Conservation (phyloP, 1,140 invertebrate species). For the Drosophila nebulosa region DNA sequence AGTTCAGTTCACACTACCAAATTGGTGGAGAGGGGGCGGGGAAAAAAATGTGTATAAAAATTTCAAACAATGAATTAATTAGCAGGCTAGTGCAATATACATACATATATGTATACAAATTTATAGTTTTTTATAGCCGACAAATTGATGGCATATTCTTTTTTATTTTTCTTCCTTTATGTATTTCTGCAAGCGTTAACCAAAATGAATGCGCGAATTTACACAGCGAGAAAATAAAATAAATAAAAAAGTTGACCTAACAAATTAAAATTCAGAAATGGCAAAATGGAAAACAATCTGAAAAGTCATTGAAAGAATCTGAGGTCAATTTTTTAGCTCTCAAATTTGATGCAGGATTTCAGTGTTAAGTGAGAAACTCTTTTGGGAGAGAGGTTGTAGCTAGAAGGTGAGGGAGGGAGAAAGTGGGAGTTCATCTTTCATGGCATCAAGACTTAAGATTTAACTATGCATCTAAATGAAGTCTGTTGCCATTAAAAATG, state of each 20-base stretch:
- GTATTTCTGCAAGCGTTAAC: neutral
- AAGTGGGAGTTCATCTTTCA: no score
- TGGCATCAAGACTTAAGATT: no score
- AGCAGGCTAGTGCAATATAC: constrained; percentile 45
- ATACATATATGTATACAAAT: neutral
- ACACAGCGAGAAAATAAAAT: neutral
- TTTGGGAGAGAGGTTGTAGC: no score
- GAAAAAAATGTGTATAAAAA: constrained; percentile 12
- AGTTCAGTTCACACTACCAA: constrained; percentile 24
- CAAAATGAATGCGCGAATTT: neutral
- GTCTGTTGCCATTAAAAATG: no score
- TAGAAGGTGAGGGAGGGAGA: no score
- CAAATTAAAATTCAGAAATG: neutral
- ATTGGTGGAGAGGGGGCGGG: neutral
- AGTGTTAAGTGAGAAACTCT: no score
- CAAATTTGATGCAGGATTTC: no score
- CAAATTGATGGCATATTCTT: neutral
- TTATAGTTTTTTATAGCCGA: constrained; percentile 30
- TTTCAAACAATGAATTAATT: constrained; percentile 64
- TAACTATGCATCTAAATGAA: no score
- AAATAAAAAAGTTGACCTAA: neutral
- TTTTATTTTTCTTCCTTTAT: no score
- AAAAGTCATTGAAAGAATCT: no score
- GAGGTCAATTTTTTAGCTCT: no score
- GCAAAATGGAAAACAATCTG: no score